These are phyloP conservation scores for Pygocentrus nattereri DNA, from an alignment of 2,797 vertebrate species.

Conservation along the genomic window DNA sequence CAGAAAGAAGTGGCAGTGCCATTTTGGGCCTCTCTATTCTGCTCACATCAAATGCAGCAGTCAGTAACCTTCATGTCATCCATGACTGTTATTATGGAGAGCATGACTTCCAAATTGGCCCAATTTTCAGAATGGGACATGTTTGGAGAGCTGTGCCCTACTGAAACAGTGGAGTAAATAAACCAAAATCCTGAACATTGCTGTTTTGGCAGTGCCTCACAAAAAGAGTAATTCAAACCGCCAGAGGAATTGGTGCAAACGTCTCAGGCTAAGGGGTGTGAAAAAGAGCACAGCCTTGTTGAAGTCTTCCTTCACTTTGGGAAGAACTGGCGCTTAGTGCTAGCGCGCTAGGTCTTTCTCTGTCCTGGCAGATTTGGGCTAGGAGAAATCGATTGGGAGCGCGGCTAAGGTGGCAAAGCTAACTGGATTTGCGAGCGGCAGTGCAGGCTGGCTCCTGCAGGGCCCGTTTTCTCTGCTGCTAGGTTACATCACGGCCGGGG, in stretches of 20 bases:
- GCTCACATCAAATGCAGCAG: neutral
- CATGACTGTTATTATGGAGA: slow-evolving; percentile 4
- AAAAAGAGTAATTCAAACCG: neutral
- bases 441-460: slow-evolving; percentile 59
- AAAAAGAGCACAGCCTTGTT: slow-evolving; percentile 9
- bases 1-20: neutral
- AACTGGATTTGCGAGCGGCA: slow-evolving; percentile 67
- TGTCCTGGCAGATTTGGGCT: slow-evolving; percentile 51
- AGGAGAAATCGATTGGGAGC: slow-evolving; percentile 58
- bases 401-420: slow-evolving; percentile 60
- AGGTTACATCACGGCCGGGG: slow-evolving; percentile 75
- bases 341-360: slow-evolving; percentile 39
- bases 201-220: slow-evolving; percentile 5
- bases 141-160: slow-evolving; percentile 3
- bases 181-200: neutral
- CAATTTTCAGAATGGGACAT: neutral
- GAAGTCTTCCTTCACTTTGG: slow-evolving; percentile 64
- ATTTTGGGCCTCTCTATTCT: neutral
- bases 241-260: slow-evolving; percentile 12
- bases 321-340: slow-evolving; percentile 60
- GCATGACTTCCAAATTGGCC: neutral
- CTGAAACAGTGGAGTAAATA: slow-evolving; percentile 7
- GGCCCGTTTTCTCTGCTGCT: slow-evolving; percentile 70
- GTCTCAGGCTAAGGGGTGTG: neutral
- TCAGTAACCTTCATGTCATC: slow-evolving; percentile 1